Evolutionary conservation across 1,140 invertebrate genomes (phyloP).

Genomic region (Plodia interpunctella): DNA sequence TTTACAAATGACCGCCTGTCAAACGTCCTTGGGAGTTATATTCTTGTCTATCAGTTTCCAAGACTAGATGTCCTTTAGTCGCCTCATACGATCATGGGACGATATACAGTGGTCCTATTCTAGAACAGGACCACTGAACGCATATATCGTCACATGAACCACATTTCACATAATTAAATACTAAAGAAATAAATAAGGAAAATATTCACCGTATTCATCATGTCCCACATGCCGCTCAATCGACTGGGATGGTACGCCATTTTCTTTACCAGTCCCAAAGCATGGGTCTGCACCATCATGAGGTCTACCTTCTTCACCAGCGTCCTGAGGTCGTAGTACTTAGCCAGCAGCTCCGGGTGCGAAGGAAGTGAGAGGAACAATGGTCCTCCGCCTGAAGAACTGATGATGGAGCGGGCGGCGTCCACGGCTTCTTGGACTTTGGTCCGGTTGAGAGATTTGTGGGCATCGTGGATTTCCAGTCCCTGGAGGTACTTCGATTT

Average conservation of each 20-base stretch:
- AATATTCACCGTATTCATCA: constrained; percentile 85
- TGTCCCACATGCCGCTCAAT: constrained; percentile 86
- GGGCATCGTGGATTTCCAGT: constrained; percentile 79
- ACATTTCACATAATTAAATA: no score
- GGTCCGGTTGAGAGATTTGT: constrained; percentile 78
- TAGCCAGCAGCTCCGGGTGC: constrained; percentile 81
- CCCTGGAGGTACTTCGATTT: constrained; percentile 80
- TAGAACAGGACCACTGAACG: no score
- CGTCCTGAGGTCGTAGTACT: constrained; percentile 83
- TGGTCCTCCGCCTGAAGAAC: constrained; percentile 77
- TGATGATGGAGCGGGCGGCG: constrained; percentile 76
- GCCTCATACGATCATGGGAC: no score
- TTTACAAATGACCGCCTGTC: no score
- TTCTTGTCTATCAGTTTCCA: no score
- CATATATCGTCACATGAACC: no score
- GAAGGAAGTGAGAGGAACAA: constrained; percentile 80
- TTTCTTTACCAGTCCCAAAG: constrained; percentile 80
- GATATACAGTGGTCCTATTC: no score
- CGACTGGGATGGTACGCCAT: constrained; percentile 86
- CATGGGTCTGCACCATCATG: constrained; percentile 84
- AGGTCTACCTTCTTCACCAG: constrained; percentile 78
- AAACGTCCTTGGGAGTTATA: no score
- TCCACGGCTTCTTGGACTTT: constrained; percentile 79
- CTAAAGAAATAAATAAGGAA: not conserved
- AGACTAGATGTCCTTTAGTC: no score